phyloP scores from a whole-genome alignment of 1,140 invertebrate genomes.

The Leptopilina boulardi region DNA sequence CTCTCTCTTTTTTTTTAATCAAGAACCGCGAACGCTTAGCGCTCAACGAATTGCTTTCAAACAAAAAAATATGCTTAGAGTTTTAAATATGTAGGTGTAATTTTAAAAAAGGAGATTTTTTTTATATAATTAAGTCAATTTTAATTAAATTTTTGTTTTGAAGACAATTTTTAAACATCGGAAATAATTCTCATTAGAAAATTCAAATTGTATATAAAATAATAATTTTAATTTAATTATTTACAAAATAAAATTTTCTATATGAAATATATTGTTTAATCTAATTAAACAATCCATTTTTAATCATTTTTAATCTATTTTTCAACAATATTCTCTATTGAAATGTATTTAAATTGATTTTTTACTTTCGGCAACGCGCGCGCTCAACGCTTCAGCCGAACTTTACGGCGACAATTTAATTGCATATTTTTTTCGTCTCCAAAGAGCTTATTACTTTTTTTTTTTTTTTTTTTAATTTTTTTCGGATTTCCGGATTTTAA shows the following conservation, averaged over 20 bases:
- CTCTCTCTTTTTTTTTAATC: neutral
- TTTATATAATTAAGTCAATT: neutral
- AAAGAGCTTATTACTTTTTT: too few species aligned
- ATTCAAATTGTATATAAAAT: too few species aligned
- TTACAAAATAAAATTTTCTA: too few species aligned
- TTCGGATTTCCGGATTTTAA: too few species aligned
- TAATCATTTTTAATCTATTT: neutral
- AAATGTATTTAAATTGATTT: neutral
- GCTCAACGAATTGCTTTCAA: conserved; percentile 18
- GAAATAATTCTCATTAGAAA: too few species aligned
- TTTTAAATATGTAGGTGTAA: neutral
- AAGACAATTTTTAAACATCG: too few species aligned
- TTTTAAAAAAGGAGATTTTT: neutral
- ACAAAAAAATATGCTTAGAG: conserved; percentile 14
- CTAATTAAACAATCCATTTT: too few species aligned
- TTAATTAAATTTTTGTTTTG: neutral
- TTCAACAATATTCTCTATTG: too few species aligned
- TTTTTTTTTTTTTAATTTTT: too few species aligned
- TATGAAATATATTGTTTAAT: too few species aligned
- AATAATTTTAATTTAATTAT: too few species aligned
- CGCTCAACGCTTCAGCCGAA: neutral
- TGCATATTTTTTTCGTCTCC: neutral
- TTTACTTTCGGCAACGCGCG: neutral
- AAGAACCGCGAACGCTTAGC: neutral
- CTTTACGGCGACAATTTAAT: neutral